Evolutionary conservation across 1,140 invertebrate species (phyloP).

Genomic region (Halotydeus destructor): DNA sequence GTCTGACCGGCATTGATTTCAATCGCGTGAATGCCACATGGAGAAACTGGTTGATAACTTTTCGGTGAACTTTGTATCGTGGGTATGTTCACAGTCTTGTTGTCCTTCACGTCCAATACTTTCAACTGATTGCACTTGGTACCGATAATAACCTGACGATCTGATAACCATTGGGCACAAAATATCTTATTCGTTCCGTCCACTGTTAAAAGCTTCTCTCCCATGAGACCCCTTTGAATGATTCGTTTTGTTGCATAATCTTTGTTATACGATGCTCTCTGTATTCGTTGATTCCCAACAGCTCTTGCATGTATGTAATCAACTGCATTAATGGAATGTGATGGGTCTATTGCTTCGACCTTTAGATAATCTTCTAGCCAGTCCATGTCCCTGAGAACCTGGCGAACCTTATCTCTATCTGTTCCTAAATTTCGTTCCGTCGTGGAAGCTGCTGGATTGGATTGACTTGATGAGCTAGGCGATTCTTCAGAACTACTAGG

Average conservation of each 20-base stretch:
- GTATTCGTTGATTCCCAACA: neutral
- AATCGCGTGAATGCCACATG: slow-evolving; percentile 76
- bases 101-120: slow-evolving; percentile 56
- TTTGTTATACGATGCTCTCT: neutral
- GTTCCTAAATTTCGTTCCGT: too few species aligned
- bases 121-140: slow-evolving; percentile 83
- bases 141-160: slow-evolving; percentile 79
- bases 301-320: slow-evolving; percentile 10
- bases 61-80: slow-evolving; percentile 30
- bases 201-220: slow-evolving; percentile 4
- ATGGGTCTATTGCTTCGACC: too few species aligned
- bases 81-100: slow-evolving; percentile 61
- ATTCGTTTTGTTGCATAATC: slow-evolving; percentile 5
- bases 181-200: slow-evolving; percentile 34
- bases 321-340: slow-evolving; percentile 2
- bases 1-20: slow-evolving; percentile 80
- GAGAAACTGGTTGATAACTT: slow-evolving; percentile 28
- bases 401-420: too few species aligned
- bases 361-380: too few species aligned
- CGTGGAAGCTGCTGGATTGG: too few species aligned
- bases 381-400: too few species aligned
- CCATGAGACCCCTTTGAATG: slow-evolving; percentile 3
- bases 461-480: too few species aligned
- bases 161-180: slow-evolving; percentile 84
- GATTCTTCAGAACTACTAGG: too few species aligned